Evolutionary conservation across 1,140 invertebrate genomes (phyloP).

Genomic region (Heterodera schachtii): DNA sequence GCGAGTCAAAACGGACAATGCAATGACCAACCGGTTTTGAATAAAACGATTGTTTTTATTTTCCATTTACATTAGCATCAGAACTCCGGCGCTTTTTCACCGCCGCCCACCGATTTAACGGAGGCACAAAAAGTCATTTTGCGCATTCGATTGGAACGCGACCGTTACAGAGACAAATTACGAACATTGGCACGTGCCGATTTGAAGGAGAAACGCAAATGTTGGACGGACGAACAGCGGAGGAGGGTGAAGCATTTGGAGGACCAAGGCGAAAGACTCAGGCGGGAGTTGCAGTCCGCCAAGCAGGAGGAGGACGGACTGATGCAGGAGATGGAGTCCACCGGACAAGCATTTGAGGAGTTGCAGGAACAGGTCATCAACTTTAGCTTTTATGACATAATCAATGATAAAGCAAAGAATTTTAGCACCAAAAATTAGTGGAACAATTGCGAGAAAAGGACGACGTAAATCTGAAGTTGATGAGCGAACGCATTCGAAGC

Average conservation of each 20-base stretch:
- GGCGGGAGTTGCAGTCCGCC: slow-evolving; percentile 42
- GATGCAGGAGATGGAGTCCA: slow-evolving; percentile 98
- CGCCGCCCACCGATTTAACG: neutral
- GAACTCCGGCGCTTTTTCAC: neutral
- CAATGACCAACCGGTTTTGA: neutral
- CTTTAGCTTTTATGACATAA: neutral
- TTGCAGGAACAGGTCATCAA: slow-evolving; percentile 93
- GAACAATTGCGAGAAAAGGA: slow-evolving; percentile 96
- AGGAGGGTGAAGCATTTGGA: slow-evolving; percentile 47
- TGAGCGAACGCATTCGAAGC: slow-evolving; percentile 77
- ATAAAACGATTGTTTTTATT: neutral
- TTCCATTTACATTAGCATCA: neutral
- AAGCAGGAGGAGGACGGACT: slow-evolving; percentile 89
- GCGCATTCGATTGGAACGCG: slow-evolving; percentile 30
- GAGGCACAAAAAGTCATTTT: neutral
- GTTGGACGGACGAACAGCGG: slow-evolving; percentile 45
- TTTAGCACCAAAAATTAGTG: slow-evolving; percentile 94
- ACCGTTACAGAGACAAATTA: slow-evolving; percentile 35
- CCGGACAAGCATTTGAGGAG: slow-evolving; percentile 87
- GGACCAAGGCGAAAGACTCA: slow-evolving; percentile 47
- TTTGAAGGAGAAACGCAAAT: slow-evolving; percentile 43
- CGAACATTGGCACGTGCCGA: slow-evolving; percentile 29
- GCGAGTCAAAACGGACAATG: slow-evolving; percentile 19
- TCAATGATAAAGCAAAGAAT: no score
- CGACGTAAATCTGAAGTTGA: slow-evolving; percentile 98